Conservation (phyloP, 2,113 vertebrate genomes). For the Platichthys flesus region DNA sequence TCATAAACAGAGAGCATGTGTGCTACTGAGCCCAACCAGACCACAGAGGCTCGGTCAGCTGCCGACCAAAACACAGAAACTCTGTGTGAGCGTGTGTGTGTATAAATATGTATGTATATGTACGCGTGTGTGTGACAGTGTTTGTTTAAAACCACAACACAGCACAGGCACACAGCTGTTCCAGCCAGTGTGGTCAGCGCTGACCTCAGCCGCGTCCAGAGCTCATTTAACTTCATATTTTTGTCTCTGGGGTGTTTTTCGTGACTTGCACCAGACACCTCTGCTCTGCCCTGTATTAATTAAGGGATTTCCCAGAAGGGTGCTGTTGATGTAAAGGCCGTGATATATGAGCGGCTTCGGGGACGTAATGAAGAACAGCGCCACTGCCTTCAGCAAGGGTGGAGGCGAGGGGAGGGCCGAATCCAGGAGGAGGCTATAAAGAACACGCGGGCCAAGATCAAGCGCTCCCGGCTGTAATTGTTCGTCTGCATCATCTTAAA, state of each 20-base stretch:
- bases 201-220: constrained; percentile 49
- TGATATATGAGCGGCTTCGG: constrained; percentile 5
- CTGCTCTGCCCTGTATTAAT: constrained; percentile 55
- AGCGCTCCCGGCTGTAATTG: constrained; percentile 11
- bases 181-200: constrained; percentile 53
- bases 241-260: constrained; percentile 46
- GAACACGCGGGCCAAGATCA: not conserved
- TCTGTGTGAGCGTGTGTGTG: constrained; percentile 18
- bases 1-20: constrained; percentile 71
- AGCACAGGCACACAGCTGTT: constrained; percentile 59
- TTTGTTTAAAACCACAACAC: constrained; percentile 74
- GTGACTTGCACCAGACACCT: constrained; percentile 36
- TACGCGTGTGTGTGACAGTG: constrained; percentile 45
- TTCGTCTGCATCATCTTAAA: constrained; percentile 2
- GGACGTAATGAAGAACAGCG: constrained; percentile 21
- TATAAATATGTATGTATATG: constrained; percentile 42
- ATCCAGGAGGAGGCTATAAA: constrained; percentile 2
- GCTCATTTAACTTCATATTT: constrained; percentile 48
- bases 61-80: constrained; percentile 36
- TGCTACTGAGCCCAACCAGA: constrained; percentile 56
- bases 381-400: constrained; percentile 18
- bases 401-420: not conserved
- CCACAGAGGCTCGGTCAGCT: constrained; percentile 47
- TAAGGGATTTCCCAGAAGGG: constrained; percentile 54
- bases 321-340: constrained; percentile 24